A percentile compares a stretch with the other conserved stretches of the same genome.
Evolutionary conservation across 2,797 vertebrate species (phyloP).

Genomic region (Coranthus polyacanthus): DNA sequence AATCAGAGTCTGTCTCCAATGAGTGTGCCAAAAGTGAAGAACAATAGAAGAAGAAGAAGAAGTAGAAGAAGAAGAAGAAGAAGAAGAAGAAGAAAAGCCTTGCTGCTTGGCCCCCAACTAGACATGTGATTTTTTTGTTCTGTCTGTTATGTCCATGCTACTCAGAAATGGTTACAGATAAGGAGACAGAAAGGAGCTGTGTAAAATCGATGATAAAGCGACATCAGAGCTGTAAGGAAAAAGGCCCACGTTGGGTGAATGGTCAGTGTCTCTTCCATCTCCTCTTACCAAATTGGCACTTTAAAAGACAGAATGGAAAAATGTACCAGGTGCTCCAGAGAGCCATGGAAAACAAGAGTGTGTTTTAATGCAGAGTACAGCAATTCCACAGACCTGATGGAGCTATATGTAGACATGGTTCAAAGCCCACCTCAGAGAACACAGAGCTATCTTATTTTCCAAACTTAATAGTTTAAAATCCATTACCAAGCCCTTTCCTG

Average conservation of each 20-base stretch:
- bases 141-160: neutral
- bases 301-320: slow-evolving; percentile 54
- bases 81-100: too few species aligned
- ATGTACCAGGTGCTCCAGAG: slow-evolving; percentile 25
- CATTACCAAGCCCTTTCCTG: slow-evolving; percentile 55
- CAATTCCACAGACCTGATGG: slow-evolving; percentile 41
- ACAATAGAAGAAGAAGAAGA: too few species aligned
- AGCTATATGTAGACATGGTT: slow-evolving; percentile 30
- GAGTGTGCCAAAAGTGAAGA: too few species aligned
- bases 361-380: slow-evolving; percentile 53
- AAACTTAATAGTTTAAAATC: slow-evolving; percentile 59
- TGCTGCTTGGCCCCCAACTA: too few species aligned
- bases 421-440: slow-evolving; percentile 44
- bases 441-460: slow-evolving; percentile 32
- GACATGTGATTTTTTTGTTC: neutral
- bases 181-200: neutral
- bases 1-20: too few species aligned
- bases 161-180: neutral
- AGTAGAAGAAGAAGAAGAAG: too few species aligned
- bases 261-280: slow-evolving; percentile 26
- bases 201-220: neutral
- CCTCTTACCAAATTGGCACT: slow-evolving; percentile 32
- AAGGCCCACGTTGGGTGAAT: slow-evolving; percentile 1
- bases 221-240: neutral
- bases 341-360: slow-evolving; percentile 40